Conservation (phyloP, 2,113 vertebrate species). For the Silurus asotus region DNA sequence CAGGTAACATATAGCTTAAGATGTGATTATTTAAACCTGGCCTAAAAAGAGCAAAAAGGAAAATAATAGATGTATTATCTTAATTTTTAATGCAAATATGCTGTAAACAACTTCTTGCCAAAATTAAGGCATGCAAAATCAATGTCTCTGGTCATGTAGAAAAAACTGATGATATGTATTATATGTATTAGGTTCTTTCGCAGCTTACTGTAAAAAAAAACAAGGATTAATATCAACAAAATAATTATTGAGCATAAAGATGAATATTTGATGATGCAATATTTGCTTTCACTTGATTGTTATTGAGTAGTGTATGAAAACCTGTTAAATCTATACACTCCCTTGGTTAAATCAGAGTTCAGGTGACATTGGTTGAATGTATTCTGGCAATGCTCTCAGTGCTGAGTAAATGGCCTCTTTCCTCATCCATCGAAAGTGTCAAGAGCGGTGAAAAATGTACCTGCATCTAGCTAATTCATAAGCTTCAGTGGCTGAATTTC, state of each 20-base stretch:
- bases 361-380: background rate
- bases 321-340: background rate
- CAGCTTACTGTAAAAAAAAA: background rate
- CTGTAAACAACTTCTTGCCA: slow-evolving; percentile 75
- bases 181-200: background rate
- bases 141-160: background rate
- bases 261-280: background rate
- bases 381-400: slow-evolving; percentile 14
- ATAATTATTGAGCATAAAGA: background rate
- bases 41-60: slow-evolving; percentile 58
- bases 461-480: slow-evolving; percentile 21
- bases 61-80: slow-evolving; percentile 45
- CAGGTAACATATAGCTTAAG: slow-evolving; percentile 56
- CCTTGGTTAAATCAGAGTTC: background rate
- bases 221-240: background rate
- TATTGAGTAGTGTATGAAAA: background rate
- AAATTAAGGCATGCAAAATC: slow-evolving; percentile 48
- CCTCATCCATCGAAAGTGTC: slow-evolving; percentile 25
- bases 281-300: background rate
- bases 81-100: slow-evolving; percentile 77
- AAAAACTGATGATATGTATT: background rate
- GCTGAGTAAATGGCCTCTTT: slow-evolving; percentile 10
- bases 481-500: slow-evolving; percentile 34
- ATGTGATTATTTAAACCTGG: slow-evolving; percentile 49
- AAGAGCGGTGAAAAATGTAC: slow-evolving; percentile 44